Conservation (phyloP, 1,140 invertebrate species). For the Ceratosolen fusciceps region DNA sequence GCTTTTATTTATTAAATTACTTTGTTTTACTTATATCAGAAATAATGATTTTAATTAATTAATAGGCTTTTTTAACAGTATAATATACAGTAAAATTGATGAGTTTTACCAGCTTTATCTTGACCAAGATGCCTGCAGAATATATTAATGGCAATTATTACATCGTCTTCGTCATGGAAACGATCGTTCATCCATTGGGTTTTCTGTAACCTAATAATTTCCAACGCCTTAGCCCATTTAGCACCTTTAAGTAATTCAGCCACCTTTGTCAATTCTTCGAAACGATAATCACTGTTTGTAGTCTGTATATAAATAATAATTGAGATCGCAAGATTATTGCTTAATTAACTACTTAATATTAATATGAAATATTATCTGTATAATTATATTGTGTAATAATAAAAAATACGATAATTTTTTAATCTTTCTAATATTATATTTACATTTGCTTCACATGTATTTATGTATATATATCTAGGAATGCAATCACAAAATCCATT, state of each 20-base stretch:
- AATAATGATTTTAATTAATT: too few relatives aligned
- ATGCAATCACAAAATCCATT: too few relatives aligned
- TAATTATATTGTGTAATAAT: too few relatives aligned
- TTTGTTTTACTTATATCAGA: too few relatives aligned
- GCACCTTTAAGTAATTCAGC: conserved; percentile 76
- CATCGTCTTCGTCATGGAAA: conserved; percentile 74
- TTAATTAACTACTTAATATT: neutral
- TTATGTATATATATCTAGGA: too few relatives aligned
- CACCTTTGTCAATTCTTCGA: conserved; percentile 74
- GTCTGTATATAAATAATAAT: conserved; percentile 12
- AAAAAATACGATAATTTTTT: too few relatives aligned
- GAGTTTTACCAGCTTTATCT: conserved; percentile 75
- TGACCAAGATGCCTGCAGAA: conserved; percentile 80
- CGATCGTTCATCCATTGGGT: conserved; percentile 76
- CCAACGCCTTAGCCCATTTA: conserved; percentile 77
- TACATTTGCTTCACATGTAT: too few relatives aligned
- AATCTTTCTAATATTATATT: too few relatives aligned
- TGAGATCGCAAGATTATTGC: too few relatives aligned
- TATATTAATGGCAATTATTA: conserved; percentile 79
- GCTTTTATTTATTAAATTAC: too few relatives aligned
- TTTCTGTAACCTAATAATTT: conserved; percentile 76
- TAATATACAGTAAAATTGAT: too few relatives aligned
- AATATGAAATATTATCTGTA: conserved; percentile 4
- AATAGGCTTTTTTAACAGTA: too few relatives aligned
- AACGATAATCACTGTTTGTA: conserved; percentile 54